Evolutionary conservation across 2,797 vertebrate species (phyloP), one percentile per base, ranked within the genome.

Genomic region (Craterocephalus amniculus): DNA sequence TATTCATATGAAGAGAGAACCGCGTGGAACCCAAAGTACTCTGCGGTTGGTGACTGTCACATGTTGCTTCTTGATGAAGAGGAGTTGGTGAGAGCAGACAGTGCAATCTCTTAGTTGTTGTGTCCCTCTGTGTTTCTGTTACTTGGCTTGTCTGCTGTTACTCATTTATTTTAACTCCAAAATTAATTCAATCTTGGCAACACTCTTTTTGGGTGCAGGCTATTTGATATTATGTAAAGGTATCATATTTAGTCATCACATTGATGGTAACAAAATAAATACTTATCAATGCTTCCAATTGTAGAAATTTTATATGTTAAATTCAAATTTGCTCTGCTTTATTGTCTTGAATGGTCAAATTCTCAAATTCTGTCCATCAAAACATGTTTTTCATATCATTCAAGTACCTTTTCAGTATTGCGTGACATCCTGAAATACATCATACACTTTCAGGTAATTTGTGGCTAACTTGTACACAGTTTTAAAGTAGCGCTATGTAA

Each of bases 61-160:
- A 91, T 93, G 90, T 80, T 94, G 79, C 90, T 95, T 45, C 85
- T 93, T 85, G 92, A 92, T 40, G 93, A 93, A 65, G 91, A 94
- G 72, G 91, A 94, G 93, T 91, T 92, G 92, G 83, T 86, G 69
- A 89, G 83, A 87, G 68, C 82, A 52, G 38, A 79, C 70, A 32
- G 40, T 26, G 36, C 64, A 27, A 6, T 68, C 60, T 72, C 63
- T 29, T 76, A 72, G 87, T 80, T 82, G 72, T 77, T 74, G 36
- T 26, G 64, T 83, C 58, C 81, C 38, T 80, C 77, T 81, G 64
- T 86, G 56, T 79, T 58, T 6, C 67, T 32, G 52, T 70, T 78
- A 58, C 83, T 48, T 67, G 35, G 49, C 32, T 60, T 61, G 16
- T 65, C 74, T 76, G 38, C 58, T 45, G 26, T 54, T 31, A 0